Conservation (phyloP, 1,140 invertebrate genomes). For the Drosophila ficusphila region DNA sequence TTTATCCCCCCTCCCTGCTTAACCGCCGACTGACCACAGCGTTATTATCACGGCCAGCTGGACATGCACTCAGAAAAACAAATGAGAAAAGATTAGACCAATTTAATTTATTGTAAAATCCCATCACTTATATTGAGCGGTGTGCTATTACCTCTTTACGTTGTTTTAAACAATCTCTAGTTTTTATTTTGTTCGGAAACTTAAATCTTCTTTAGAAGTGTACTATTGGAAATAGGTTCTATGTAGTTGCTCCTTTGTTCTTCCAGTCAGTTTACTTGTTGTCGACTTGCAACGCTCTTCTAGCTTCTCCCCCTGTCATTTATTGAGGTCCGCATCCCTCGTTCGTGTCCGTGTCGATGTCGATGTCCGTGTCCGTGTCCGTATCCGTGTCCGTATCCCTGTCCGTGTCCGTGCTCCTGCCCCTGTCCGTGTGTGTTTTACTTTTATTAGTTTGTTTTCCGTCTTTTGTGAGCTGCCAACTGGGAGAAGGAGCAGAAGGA, state of each 20-base stretch:
- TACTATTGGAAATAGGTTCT: slow-evolving; percentile 16
- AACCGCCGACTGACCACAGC: slow-evolving; percentile 26
- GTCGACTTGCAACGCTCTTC: slow-evolving; percentile 28
- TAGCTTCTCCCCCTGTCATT: not conserved
- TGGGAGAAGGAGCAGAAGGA: not conserved
- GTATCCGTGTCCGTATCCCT: slow-evolving; percentile 31
- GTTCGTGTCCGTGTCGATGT: slow-evolving; percentile 31
- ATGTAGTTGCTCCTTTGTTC: slow-evolving; percentile 28
- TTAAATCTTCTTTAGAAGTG: slow-evolving; percentile 8
- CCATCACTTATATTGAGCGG: too few species aligned
- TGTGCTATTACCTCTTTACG: too few species aligned
- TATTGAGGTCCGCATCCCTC: slow-evolving; percentile 33
- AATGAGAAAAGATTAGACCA: too few species aligned
- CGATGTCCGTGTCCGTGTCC: slow-evolving; percentile 4
- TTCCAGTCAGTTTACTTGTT: slow-evolving; percentile 27
- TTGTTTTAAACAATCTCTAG: not conserved
- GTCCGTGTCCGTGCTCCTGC: slow-evolving; percentile 36
- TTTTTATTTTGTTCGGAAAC: not conserved
- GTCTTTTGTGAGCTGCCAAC: slow-evolving; percentile 30
- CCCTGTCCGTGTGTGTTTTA: slow-evolving; percentile 51
- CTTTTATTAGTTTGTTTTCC: slow-evolving; percentile 77
- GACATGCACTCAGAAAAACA: not conserved
- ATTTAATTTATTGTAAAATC: too few species aligned
- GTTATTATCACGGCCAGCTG: slow-evolving; percentile 42
- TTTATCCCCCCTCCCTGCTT: slow-evolving; percentile 3